Evolutionary conservation across 2,888 invertebrate genomes (phyloP).

Genomic region (Dynastes maya): DNA sequence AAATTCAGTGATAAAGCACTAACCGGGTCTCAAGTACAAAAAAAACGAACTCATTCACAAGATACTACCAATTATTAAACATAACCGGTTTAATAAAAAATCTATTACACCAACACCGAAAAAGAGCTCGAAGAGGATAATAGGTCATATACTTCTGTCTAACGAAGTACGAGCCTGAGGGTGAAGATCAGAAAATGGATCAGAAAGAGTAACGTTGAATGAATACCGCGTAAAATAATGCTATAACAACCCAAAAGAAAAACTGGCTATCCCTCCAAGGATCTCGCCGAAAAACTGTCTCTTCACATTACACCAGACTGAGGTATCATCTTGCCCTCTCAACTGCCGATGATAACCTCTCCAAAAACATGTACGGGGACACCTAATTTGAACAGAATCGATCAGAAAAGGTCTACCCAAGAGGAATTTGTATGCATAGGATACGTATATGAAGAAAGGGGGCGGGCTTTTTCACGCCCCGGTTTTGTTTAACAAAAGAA

Average conservation of each 20-base stretch:
- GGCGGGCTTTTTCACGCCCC: background rate
- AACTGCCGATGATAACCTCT: background rate
- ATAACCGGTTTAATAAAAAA: constrained; percentile 3
- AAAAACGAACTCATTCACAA: background rate
- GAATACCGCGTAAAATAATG: background rate
- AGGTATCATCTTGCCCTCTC: background rate
- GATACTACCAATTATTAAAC: background rate
- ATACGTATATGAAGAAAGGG: background rate
- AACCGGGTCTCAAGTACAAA: too few species aligned
- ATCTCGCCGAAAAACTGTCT: background rate
- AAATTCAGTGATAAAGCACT: too few species aligned
- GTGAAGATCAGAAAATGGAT: background rate
- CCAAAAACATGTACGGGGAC: background rate
- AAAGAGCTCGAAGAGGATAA: background rate
- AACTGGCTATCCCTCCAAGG: background rate
- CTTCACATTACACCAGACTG: background rate
- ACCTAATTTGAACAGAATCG: background rate
- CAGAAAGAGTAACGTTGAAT: background rate
- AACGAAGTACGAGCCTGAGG: background rate
- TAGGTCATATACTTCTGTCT: background rate
- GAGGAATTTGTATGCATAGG: background rate
- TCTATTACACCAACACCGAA: background rate
- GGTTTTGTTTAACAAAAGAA: constrained; percentile 13
- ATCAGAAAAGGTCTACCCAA: background rate
- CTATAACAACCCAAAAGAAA: background rate